A percentile compares a stretch with the other conserved stretches of the same genome.
These are phyloP conservation scores for Rhynchomys soricoides DNA, from an alignment of 2,113 vertebrate genomes.

Conservation along the genomic window DNA sequence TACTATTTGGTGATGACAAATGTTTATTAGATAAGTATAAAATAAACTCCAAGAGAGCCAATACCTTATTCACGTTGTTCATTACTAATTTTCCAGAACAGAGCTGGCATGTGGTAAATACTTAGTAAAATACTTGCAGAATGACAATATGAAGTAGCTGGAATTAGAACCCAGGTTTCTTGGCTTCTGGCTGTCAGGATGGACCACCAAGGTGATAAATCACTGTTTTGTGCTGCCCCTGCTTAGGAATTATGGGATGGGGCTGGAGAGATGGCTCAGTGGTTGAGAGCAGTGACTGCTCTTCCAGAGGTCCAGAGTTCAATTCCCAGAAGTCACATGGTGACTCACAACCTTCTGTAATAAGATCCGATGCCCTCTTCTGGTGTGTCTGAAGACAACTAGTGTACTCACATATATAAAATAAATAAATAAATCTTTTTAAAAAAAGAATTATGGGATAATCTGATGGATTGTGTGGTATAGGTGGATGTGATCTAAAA, in stretches of 20 bases:
- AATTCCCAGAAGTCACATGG: background rate
- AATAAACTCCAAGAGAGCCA: background rate
- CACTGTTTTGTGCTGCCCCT: too few relatives aligned
- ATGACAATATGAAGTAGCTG: background rate
- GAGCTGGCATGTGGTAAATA: background rate
- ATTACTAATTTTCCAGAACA: constrained; percentile 36
- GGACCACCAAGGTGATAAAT: background rate
- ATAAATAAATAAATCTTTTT: background rate
- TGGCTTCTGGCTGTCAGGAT: background rate
- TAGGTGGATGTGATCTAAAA: background rate
- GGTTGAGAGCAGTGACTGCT: background rate
- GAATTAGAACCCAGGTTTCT: constrained; percentile 16
- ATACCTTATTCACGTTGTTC: background rate
- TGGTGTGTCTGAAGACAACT: background rate
- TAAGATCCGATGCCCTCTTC: background rate
- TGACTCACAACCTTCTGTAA: background rate
- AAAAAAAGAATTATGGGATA: background rate
- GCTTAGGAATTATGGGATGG: too few relatives aligned
- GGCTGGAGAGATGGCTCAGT: too few relatives aligned
- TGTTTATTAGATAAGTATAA: background rate
- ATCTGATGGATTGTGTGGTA: background rate
- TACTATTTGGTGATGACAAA: background rate
- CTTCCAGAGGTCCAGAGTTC: background rate
- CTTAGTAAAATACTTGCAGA: constrained; percentile 38
- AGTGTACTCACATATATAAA: background rate